Evolutionary conservation across 2,888 invertebrate species (phyloP).

Genomic region (Acanthosepion pharaonis): DNA sequence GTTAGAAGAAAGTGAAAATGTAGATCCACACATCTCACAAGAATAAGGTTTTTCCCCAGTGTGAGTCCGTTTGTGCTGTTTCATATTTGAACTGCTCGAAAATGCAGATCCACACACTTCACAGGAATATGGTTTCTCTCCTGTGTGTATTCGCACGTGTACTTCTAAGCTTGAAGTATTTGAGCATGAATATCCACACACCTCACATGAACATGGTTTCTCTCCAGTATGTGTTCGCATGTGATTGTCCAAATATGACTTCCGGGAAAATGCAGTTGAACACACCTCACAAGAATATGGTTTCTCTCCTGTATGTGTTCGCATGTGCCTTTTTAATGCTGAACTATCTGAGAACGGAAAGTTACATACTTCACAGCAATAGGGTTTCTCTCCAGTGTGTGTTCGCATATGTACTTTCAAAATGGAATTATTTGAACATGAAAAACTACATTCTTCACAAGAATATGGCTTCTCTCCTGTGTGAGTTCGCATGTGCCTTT

Average conservation of each 20-base stretch:
- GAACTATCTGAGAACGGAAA: not conserved
- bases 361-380: conserved; percentile 12
- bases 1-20: too few species aligned
- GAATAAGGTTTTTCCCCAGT: too few species aligned
- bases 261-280: not conserved
- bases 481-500: not conserved
- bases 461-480: not conserved
- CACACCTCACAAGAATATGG: conserved; percentile 33
- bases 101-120: too few species aligned
- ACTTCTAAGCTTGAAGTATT: too few species aligned
- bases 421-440: not conserved
- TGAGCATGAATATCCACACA: conserved; percentile 13
- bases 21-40: too few species aligned
- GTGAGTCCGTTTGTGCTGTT: too few species aligned
- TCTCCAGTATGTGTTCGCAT: conserved; percentile 7
- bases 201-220: conserved; percentile 16
- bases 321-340: not conserved
- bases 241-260: not conserved
- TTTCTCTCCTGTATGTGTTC: conserved; percentile 14
- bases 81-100: too few species aligned
- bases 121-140: too few species aligned
- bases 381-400: not conserved
- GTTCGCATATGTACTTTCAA: not conserved
- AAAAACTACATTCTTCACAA: not conserved
- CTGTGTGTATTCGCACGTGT: too few species aligned